These are phyloP conservation scores for Streblospio benedicti DNA, from an alignment of 1,140 invertebrate species.

Conservation along the genomic window DNA sequence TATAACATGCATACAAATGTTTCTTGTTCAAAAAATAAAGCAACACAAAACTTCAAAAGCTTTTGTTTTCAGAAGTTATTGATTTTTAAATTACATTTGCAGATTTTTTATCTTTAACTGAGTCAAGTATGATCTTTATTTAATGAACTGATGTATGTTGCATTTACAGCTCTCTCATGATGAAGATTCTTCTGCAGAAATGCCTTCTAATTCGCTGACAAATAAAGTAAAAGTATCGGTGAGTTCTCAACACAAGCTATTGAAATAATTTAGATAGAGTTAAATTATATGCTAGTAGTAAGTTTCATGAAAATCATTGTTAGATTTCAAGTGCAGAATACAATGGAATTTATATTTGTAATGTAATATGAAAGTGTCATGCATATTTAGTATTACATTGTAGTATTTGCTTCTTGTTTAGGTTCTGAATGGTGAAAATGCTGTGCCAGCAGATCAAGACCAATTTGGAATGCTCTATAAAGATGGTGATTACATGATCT, in stretches of 20 bases:
- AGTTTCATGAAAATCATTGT: neutral
- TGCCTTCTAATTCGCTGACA: too few relatives aligned
- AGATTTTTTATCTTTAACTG: too few relatives aligned
- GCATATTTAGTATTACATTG: neutral
- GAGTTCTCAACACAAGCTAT: constrained; percentile 16
- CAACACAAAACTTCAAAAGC: too few relatives aligned
- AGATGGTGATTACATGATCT: constrained; percentile 66
- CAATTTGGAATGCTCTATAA: constrained; percentile 71
- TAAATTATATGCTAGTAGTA: neutral
- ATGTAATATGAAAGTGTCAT: neutral
- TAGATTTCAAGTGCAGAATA: neutral
- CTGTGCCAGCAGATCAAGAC: constrained; percentile 60
- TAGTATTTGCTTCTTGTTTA: constrained; percentile 18
- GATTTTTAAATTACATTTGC: too few relatives aligned
- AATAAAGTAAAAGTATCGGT: constrained; percentile 48
- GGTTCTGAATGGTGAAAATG: constrained; percentile 57
- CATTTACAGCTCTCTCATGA: too few relatives aligned
- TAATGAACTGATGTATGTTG: too few relatives aligned
- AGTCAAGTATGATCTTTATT: too few relatives aligned
- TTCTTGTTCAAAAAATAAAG: too few relatives aligned
- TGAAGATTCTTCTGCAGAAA: too few relatives aligned
- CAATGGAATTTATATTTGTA: neutral
- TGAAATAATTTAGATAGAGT: neutral
- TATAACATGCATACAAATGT: too few relatives aligned
- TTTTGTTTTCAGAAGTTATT: too few relatives aligned